phyloP scores from a whole-genome alignment of 2,113 vertebrate genomes.

The Chlorocebus sabaeus region DNA sequence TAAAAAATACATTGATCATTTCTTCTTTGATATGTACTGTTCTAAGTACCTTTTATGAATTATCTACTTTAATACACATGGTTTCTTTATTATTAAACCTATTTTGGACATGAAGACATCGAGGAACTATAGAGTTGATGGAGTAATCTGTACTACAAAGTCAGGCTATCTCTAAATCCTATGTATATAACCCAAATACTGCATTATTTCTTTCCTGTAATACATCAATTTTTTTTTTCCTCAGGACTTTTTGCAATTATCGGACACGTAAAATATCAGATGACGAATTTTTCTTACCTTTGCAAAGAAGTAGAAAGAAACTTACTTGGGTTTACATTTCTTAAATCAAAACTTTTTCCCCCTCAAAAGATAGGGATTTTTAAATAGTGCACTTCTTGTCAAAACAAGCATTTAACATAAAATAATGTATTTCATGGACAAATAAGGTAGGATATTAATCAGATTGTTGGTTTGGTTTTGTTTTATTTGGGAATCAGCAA shows the following conservation, averaged over 20 bases:
- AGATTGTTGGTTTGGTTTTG: neutral
- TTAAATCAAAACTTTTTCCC: neutral
- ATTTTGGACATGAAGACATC: neutral
- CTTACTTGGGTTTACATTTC: neutral
- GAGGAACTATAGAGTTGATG: neutral
- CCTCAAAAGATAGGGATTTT: neutral
- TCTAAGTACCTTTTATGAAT: neutral
- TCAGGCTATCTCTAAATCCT: neutral
- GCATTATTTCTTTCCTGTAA: neutral
- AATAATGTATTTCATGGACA: neutral
- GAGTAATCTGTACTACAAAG: too few relatives aligned
- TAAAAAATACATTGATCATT: neutral
- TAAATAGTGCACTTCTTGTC: neutral
- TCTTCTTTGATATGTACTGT: neutral
- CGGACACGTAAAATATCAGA: neutral
- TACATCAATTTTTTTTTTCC: neutral
- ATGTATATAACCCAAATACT: neutral
- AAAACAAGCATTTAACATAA: neutral
- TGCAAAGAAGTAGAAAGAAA: neutral
- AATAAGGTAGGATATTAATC: neutral
- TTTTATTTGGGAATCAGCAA: neutral
- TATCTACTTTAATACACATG: neutral
- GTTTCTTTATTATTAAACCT: neutral
- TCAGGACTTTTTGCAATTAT: neutral
- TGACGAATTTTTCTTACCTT: neutral